phyloP scores from a whole-genome alignment of 2,888 invertebrate species.

The Lasioglossum pauxillum region DNA sequence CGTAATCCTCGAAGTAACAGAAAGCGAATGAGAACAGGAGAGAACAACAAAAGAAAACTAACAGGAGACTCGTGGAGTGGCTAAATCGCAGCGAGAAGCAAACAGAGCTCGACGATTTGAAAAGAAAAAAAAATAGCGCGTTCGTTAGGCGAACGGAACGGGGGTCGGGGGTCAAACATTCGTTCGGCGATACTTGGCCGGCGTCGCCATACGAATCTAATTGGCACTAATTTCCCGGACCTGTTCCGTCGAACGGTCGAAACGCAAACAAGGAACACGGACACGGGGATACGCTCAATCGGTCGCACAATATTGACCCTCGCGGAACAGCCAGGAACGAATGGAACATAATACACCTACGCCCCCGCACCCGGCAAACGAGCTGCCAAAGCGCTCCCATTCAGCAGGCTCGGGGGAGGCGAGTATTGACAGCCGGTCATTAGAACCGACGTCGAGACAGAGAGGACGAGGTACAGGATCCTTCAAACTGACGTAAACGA shows the following conservation, averaged over 20 bases:
- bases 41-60: background rate
- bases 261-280: slow-evolving; percentile 80
- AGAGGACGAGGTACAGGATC: slow-evolving; percentile 16
- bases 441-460: slow-evolving; percentile 60
- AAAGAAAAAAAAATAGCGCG: background rate
- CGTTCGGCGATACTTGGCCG: slow-evolving; percentile 28
- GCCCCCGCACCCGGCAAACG: slow-evolving; percentile 73
- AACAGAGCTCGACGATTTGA: background rate
- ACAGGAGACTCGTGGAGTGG: background rate
- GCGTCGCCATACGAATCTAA: slow-evolving; percentile 74
- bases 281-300: slow-evolving; percentile 77
- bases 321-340: slow-evolving; percentile 70
- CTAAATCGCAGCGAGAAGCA: background rate
- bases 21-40: background rate
- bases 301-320: slow-evolving; percentile 83
- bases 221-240: slow-evolving; percentile 81
- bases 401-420: slow-evolving; percentile 67
- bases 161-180: slow-evolving; percentile 31
- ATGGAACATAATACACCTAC: slow-evolving; percentile 79
- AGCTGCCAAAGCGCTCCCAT: slow-evolving; percentile 72
- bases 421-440: slow-evolving; percentile 83
- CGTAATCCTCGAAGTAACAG: background rate
- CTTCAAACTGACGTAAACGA: background rate
- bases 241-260: slow-evolving; percentile 75
- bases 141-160: slow-evolving; percentile 26